Evolutionary conservation across 2,113 vertebrate genomes (phyloP).

Genomic region (Clarias gariepinus): DNA sequence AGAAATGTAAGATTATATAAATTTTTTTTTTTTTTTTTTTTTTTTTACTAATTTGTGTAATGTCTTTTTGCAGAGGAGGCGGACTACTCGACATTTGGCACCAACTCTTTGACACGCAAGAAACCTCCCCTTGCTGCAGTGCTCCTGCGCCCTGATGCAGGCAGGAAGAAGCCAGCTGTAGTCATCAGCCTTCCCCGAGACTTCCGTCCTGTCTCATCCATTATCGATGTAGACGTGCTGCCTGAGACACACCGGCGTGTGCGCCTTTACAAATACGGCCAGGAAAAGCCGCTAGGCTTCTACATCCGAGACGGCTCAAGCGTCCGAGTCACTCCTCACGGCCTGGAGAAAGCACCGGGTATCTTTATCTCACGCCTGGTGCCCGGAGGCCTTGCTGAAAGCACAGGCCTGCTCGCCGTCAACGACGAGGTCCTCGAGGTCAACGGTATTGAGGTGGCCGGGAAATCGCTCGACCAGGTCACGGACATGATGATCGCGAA

Average conservation of each 20-base stretch:
- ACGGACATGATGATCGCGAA: slow-evolving; percentile 99
- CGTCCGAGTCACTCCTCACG: slow-evolving; percentile 89
- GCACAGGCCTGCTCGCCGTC: slow-evolving; percentile 92
- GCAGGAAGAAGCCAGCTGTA: slow-evolving; percentile 86
- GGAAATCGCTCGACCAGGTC: slow-evolving; percentile 95
- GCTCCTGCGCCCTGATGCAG: slow-evolving; percentile 84
- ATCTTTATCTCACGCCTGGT: slow-evolving; percentile 92
- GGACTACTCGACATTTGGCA: slow-evolving; percentile 92
- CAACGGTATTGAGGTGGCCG: slow-evolving; percentile 94
- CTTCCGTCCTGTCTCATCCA: slow-evolving; percentile 95
- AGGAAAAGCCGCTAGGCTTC: slow-evolving; percentile 93
- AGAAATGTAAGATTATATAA: not conserved
- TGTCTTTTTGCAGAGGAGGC: slow-evolving; percentile 85
- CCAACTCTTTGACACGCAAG: slow-evolving; percentile 87
- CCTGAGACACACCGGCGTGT: slow-evolving; percentile 93
- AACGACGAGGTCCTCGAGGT: slow-evolving; percentile 97
- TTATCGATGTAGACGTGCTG: slow-evolving; percentile 97
- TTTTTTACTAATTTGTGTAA: slow-evolving; percentile 27
- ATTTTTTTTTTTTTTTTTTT: too few species aligned
- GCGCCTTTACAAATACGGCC: slow-evolving; percentile 93
- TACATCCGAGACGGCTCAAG: slow-evolving; percentile 96
- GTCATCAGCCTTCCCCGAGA: slow-evolving; percentile 93
- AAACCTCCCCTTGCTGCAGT: slow-evolving; percentile 85
- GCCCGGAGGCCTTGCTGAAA: slow-evolving; percentile 91
- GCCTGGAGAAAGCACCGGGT: slow-evolving; percentile 92